Evolutionary conservation across 2,113 vertebrate species (phyloP).

Genomic region (Charina bottae): DNA sequence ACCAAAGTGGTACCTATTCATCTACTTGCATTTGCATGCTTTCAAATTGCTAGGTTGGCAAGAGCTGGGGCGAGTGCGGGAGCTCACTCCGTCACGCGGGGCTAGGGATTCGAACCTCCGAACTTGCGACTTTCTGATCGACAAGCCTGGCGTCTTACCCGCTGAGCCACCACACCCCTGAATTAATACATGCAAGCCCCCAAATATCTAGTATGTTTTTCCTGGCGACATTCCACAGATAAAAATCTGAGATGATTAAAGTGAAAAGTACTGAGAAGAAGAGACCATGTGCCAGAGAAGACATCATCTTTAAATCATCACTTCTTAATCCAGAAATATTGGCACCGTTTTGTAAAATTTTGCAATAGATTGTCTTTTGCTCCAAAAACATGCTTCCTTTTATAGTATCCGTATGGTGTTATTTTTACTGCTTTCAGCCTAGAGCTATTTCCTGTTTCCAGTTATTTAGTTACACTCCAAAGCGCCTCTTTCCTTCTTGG

Average conservation of each 20-base stretch:
- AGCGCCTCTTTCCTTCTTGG: slow-evolving; percentile 33
- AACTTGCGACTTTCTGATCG: no score
- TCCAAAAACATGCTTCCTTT: slow-evolving; percentile 63
- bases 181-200: not conserved
- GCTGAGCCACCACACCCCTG: no score
- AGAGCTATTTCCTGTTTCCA: slow-evolving; percentile 63
- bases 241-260: slow-evolving; percentile 12
- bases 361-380: slow-evolving; percentile 49
- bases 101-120: no score
- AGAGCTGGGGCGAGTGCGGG: no score
- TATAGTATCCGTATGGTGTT: slow-evolving; percentile 60
- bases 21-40: no score
- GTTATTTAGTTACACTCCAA: slow-evolving; percentile 50
- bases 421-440: slow-evolving; percentile 51
- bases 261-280: slow-evolving; percentile 9
- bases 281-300: slow-evolving; percentile 34
- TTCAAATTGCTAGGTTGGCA: no score
- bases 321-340: slow-evolving; percentile 2
- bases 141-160: no score
- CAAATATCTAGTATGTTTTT: not conserved
- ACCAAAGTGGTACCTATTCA: no score
- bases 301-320: slow-evolving; percentile 40
- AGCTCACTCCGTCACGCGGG: no score
- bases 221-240: not conserved
- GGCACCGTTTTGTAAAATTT: slow-evolving; percentile 31